Conservation (phyloP, 2,888 invertebrate genomes). For the Criorhina ranunculi region DNA sequence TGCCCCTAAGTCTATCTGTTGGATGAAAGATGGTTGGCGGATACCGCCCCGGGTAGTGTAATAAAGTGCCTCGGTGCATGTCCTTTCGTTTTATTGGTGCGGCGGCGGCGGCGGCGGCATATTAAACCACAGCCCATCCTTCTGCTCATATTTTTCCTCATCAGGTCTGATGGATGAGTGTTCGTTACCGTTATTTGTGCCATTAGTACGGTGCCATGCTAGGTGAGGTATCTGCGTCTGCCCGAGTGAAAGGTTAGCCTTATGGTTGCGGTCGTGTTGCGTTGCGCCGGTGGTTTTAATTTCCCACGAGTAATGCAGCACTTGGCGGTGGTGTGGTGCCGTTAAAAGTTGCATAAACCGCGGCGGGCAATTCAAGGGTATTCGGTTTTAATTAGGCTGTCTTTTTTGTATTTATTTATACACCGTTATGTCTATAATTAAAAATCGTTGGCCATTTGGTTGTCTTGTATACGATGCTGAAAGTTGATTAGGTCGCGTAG, state of each 20-base stretch:
- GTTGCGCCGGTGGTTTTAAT: constrained; percentile 64
- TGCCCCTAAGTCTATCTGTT: constrained; percentile 8
- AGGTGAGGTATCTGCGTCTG: constrained; percentile 29
- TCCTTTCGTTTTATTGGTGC: constrained; percentile 48
- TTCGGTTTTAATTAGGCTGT: constrained; percentile 3
- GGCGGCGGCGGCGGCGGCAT: background rate
- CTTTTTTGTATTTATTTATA: background rate
- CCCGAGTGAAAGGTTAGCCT: constrained; percentile 66
- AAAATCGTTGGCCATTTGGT: background rate
- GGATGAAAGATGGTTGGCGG: constrained; percentile 14
- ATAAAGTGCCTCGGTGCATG: constrained; percentile 15
- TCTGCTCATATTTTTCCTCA: constrained; percentile 56
- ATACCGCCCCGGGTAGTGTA: constrained; percentile 46
- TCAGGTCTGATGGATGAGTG: constrained; percentile 53
- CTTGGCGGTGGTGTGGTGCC: constrained; percentile 8
- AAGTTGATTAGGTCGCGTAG: background rate
- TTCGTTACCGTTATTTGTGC: constrained; percentile 62
- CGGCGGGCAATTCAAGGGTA: constrained; percentile 17
- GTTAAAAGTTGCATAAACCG: constrained; percentile 48
- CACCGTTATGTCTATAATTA: background rate
- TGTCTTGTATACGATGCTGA: background rate
- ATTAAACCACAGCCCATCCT: constrained; percentile 25
- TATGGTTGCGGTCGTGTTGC: constrained; percentile 35
- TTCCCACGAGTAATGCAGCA: constrained; percentile 71
- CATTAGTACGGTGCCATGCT: constrained; percentile 22